A percentile compares a stretch with the other conserved stretches of the same genome.
phyloP scores from a whole-genome alignment of 1,140 invertebrate genomes.

The Heliconius nattereri region DNA sequence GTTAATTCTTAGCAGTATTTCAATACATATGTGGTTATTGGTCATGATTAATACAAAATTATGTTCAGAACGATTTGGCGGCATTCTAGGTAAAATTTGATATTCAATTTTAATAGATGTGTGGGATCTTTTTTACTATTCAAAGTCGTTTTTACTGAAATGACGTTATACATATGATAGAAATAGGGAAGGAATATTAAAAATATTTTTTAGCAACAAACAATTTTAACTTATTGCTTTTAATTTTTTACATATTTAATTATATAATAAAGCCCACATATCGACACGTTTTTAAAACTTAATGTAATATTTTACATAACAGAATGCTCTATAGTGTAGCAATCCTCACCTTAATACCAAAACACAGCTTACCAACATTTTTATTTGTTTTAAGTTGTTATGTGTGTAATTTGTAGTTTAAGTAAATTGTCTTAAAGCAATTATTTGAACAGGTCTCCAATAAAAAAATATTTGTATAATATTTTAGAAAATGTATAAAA shows the following conservation, averaged over 20 bases:
- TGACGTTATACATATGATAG: neutral
- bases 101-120: neutral
- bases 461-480: too few species aligned
- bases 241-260: neutral
- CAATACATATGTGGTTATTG: conserved; percentile 33
- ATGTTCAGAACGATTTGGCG: neutral
- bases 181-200: neutral
- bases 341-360: conserved; percentile 80
- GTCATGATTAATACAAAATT: neutral
- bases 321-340: conserved; percentile 63
- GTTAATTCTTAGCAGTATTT: conserved; percentile 57
- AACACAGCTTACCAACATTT: conserved; percentile 80
- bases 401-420: conserved; percentile 74
- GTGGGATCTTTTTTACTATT: neutral
- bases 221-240: neutral
- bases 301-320: conserved; percentile 38
- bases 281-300: neutral
- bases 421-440: conserved; percentile 68
- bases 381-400: conserved; percentile 78
- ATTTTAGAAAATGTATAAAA: too few species aligned
- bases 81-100: neutral
- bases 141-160: neutral
- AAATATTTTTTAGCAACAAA: neutral
- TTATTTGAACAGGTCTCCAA: conserved; percentile 35
- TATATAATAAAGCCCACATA: neutral